Conservation (phyloP, 2,797 vertebrate species). For the Macroramphosus scolopax region DNA sequence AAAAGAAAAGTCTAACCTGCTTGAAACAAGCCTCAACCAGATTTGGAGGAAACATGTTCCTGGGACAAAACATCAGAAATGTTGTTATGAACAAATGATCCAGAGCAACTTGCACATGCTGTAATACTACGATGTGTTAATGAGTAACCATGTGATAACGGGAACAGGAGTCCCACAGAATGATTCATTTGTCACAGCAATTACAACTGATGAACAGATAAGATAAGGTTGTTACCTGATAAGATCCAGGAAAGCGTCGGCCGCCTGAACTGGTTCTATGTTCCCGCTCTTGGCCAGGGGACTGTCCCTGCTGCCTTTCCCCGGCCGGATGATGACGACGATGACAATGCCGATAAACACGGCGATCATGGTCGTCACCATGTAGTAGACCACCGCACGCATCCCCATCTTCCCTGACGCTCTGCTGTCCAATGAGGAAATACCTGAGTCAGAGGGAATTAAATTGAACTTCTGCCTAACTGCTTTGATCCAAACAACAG, state of each 20-base stretch:
- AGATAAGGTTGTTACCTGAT: conserved; percentile 71
- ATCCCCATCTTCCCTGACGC: conserved; percentile 93
- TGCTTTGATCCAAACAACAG: too few relatives aligned
- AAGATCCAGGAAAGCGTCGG: conserved; percentile 94
- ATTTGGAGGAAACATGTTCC: conserved; percentile 98
- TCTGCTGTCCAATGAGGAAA: conserved; percentile 93
- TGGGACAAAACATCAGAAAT: conserved; percentile 53
- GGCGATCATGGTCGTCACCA: conserved; percentile 91
- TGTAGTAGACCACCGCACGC: conserved; percentile 90
- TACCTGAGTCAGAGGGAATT: conserved; percentile 73
- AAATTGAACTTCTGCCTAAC: too few relatives aligned
- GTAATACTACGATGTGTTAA: too few relatives aligned
- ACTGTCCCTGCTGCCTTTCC: conserved; percentile 88
- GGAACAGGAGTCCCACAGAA: too few relatives aligned
- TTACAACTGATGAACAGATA: too few relatives aligned
- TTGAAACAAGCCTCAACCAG: conserved; percentile 97
- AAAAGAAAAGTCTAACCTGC: conserved; percentile 81
- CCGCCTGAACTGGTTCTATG: conserved; percentile 87
- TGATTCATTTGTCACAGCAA: too few relatives aligned
- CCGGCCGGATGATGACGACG: conserved; percentile 90
- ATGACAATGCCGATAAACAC: conserved; percentile 94
- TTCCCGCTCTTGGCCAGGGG: conserved; percentile 77
- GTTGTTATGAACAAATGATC: background rate
- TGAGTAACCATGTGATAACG: too few relatives aligned
- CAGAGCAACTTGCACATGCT: too few relatives aligned